These are phyloP conservation scores for Burhinus oedicnemus DNA, from an alignment of 2,113 vertebrate species.

Conservation along the genomic window DNA sequence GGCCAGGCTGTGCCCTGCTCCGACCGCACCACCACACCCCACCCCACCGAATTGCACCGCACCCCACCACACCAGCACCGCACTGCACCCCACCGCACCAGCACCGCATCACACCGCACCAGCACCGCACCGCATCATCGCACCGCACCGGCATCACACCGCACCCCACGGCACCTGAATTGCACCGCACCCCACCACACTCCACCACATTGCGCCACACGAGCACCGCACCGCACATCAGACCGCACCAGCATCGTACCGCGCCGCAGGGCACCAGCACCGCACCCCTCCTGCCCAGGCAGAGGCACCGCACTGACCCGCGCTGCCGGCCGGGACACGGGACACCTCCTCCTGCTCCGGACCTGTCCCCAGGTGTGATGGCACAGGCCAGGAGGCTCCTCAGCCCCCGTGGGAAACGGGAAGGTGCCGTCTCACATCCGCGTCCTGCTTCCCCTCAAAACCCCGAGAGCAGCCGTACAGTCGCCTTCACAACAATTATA, in stretches of 20 bases:
- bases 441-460: background rate
- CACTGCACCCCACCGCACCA: too few species aligned
- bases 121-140: too few species aligned
- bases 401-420: background rate
- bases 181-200: too few species aligned
- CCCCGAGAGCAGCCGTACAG: background rate
- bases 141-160: too few species aligned
- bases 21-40: rapidly evolving
- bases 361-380: background rate
- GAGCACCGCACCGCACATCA: too few species aligned
- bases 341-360: background rate
- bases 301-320: background rate
- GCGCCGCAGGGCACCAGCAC: too few species aligned
- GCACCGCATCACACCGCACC: too few species aligned
- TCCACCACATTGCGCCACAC: too few species aligned
- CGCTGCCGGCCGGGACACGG: rapidly evolving
- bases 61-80: too few species aligned
- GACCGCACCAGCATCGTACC: too few species aligned
- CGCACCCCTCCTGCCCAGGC: background rate
- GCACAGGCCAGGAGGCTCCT: background rate
- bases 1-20: background rate
- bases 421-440: background rate
- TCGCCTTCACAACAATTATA: background rate
- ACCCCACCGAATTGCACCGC: background rate
- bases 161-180: too few species aligned